Evolutionary conservation across 2,888 invertebrate genomes (phyloP), one percentile per base, ranked within the genome.

Genomic region (Penaeus monodon): DNA sequence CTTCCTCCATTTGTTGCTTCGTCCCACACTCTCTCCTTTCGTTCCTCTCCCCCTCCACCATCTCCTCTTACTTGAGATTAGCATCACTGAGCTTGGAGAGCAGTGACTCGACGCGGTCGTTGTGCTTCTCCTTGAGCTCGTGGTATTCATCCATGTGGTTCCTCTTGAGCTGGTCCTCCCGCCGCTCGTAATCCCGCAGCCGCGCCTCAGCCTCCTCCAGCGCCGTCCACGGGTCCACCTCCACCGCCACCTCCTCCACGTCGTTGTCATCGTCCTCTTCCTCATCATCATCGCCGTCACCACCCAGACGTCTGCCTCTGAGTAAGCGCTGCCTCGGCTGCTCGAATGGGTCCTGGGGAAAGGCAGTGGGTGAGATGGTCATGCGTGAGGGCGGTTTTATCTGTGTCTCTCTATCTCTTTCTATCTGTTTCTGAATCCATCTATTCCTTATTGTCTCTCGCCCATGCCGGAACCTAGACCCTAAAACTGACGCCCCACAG

Each of bases 121-220:
- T 96, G 91, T 96, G 95, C 91, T 94, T 93, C 91, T 95, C 95
- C 91, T 96, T 96, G 91, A 96, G 92, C 91, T 96, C 95, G 90
- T 96, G 95, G n/a, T 95, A 94, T 91, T 96, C 95, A 78, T 94
- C 93, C 73, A 86, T 89, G 89, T 91, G 91, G 79, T 91, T 91
- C 85, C 90, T 88, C 90, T 89, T 91, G 85, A 91, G 87, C 82
- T 90, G 88, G 77, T 90, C 91, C 77, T 91, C 77, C 68, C 90
- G 89, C 76, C 94, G 94, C 91, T 96, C 96, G 91, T 96, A 96
- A 91, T 94, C 94, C 90, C 96, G 95, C 84, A 96, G 92, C 91
- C 94, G 95, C 90, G 94, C 94, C 63, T 95, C 94, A 91, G 96
- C 95, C 84, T 94, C 94, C 64, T 88, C 89, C 27, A 88, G 65